These are phyloP conservation scores for Alitta virens DNA, from an alignment of 2,888 invertebrate species.

Conservation along the genomic window DNA sequence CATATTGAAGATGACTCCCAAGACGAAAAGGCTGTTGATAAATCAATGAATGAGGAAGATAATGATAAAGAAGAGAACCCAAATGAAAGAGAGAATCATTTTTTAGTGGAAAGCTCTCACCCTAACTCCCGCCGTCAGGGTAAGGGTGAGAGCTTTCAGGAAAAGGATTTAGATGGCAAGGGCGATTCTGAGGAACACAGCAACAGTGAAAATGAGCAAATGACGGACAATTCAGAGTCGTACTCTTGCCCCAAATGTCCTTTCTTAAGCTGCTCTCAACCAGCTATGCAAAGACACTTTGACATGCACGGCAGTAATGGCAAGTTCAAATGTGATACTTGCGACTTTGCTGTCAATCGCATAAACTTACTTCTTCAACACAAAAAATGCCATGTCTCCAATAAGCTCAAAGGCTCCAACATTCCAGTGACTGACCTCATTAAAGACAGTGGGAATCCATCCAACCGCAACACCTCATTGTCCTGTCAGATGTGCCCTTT, in stretches of 20 bases:
- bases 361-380: neutral
- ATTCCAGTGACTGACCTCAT: constrained; percentile 13
- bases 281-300: neutral
- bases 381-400: neutral
- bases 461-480: constrained; percentile 16
- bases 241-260: constrained; percentile 41
- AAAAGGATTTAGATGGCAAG: constrained; percentile 1
- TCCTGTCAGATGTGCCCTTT: constrained; percentile 41
- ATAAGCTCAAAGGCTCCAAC: constrained; percentile 15
- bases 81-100: neutral
- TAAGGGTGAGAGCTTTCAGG: neutral
- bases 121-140: no score
- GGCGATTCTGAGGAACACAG: constrained; percentile 13
- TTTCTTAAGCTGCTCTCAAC: neutral
- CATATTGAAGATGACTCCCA: neutral
- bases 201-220: constrained; percentile 6
- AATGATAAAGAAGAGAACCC: neutral
- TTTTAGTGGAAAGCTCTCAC: no score
- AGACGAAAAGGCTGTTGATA: constrained; percentile 14
- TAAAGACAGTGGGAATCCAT: constrained; percentile 9
- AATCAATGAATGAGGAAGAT: constrained; percentile 3
- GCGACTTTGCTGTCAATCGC: neutral
- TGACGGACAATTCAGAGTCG: constrained; percentile 2
- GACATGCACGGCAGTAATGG: neutral
- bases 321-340: neutral